These are phyloP conservation scores for Notodonta ziczac DNA, from an alignment of 2,888 invertebrate genomes.

Conservation along the genomic window DNA sequence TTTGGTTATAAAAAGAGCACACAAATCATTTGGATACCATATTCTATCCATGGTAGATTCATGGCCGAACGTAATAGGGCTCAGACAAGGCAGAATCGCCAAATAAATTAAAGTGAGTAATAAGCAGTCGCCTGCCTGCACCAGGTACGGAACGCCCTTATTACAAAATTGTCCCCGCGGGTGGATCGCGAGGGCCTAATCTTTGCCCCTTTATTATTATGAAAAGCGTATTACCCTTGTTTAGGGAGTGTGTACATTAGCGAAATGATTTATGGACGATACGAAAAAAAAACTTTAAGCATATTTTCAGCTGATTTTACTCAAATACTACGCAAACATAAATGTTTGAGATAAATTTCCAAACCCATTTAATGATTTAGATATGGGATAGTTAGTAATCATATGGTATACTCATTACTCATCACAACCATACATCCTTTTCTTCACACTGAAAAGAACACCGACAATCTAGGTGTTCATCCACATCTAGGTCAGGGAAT, in stretches of 20 bases:
- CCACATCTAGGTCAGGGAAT: conserved; percentile 1
- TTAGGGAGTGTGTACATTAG: conserved; percentile 31
- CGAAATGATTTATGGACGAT: neutral
- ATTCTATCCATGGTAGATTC: neutral
- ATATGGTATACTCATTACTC: neutral
- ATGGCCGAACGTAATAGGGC: conserved; percentile 53
- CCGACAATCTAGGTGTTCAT: neutral
- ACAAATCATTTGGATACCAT: neutral
- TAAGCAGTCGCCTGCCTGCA: conserved; percentile 65
- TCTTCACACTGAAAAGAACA: conserved; percentile 4
- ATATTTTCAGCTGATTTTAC: no score
- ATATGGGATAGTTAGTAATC: no score
- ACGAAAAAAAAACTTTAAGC: no score
- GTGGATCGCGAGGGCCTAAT: conserved; percentile 65
- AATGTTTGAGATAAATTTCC: no score
- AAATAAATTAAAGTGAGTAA: conserved; percentile 76
- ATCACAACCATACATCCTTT: neutral
- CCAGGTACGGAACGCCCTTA: conserved; percentile 64
- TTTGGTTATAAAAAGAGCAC: no score
- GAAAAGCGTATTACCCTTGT: conserved; percentile 36
- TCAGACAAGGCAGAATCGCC: conserved; percentile 62
- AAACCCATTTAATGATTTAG: no score
- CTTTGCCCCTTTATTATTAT: conserved; percentile 51
- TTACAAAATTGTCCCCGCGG: conserved; percentile 72
- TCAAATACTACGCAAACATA: no score